Evolutionary conservation across 2,888 invertebrate species (phyloP).

Genomic region (Labia minor): DNA sequence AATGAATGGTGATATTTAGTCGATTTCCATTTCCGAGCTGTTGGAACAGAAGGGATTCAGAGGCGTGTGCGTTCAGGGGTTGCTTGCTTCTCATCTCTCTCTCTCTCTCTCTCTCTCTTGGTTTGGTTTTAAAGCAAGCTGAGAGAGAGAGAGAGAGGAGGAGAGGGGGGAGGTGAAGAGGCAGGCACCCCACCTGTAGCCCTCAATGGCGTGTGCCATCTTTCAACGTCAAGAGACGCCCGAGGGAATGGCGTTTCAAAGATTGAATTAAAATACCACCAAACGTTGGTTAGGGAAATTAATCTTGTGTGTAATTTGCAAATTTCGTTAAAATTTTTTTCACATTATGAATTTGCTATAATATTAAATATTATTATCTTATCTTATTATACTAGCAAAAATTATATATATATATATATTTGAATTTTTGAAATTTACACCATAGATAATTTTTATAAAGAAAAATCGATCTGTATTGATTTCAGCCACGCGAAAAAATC

Average conservation of each 20-base stretch:
- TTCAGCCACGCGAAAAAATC: no score
- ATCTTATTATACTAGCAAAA: no score
- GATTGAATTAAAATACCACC: not conserved
- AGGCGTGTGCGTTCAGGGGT: not conserved
- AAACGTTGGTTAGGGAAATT: not conserved
- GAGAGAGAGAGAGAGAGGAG: no score
- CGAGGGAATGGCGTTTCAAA: constrained; percentile 6
- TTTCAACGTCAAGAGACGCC: not conserved
- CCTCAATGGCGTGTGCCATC: not conserved
- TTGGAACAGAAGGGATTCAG: not conserved
- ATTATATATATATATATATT: no score
- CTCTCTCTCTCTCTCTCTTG: no score
- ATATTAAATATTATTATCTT: no score
- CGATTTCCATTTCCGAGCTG: constrained; percentile 4
- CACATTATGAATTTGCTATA: not conserved
- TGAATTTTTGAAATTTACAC: no score
- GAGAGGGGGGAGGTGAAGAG: not conserved
- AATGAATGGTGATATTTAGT: constrained; percentile 13
- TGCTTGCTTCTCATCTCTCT: no score
- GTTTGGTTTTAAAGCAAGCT: no score
- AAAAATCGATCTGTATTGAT: no score
- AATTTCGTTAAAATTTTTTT: not conserved
- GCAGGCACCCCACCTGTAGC: not conserved
- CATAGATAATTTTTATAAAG: no score
- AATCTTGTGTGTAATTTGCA: constrained; percentile 13